Base-by-base conservation (phyloP, 2,113 vertebrate genomes). In the Megaceryle torquata region DNA sequence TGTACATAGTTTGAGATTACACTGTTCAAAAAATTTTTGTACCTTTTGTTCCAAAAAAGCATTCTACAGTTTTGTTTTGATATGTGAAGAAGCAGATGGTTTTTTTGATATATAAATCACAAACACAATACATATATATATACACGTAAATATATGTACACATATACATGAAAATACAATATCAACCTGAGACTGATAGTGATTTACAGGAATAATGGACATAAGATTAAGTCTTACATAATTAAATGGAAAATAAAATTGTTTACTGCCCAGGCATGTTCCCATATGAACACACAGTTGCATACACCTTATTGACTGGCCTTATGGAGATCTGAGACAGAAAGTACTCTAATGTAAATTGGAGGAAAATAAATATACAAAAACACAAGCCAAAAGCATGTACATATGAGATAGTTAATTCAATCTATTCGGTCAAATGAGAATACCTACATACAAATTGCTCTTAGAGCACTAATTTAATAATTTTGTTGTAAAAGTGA, bases 281-380 rank as follows among this genome's bases (percentile, higher is more conserved):
- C 31, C 77, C 0, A 2, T 46, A 22, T 33, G 39, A 76, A 35
- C 11, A 33, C 8, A 24, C 1, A 59, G 15, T 84, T 0, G 0
- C 26, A 25, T 51, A 17, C 1, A 50, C 1, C 2, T 33, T 72
- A 44, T 9, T 46, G 29, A 78, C 3, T 33, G 11, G 5, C 15
- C 12, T 71, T 64, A 68, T 4, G 8, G 5, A n/a, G 7, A 18
- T 82, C n/a, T 76, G 57, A 78, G 21, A 82, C 44, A 67, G 2
- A 39, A 76, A 64, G 6, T 51, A 56, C 4, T 64, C 8, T 72
- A 20, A 79, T 3, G 20, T 25, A 84, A 75, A 75, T 2, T 1
- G 1, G 9, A 8, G 28, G 12, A 33, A 64, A 60, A 70, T 5
- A 63, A 61, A 51, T 53, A 21, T 5, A n/a, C 10, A 63, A 39